Percentiles rank a stretch among this genome's conserved stretches.
Evolutionary conservation across 1,140 invertebrate species (phyloP).

Genomic region (Ostrea edulis): DNA sequence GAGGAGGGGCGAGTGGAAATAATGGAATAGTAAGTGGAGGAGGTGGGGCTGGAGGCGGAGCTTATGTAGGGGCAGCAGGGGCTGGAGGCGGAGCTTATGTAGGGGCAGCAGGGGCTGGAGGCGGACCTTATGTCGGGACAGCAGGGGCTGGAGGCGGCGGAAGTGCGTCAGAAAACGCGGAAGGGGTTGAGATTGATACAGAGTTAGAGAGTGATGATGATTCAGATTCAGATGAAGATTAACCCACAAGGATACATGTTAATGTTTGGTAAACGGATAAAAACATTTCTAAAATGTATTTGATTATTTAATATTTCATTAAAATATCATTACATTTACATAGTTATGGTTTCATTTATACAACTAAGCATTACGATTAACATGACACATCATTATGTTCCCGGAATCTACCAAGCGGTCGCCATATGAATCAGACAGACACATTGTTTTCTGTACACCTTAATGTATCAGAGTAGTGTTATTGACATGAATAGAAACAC

Average conservation of each 20-base stretch:
- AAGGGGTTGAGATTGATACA: neutral
- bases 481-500: too few species aligned
- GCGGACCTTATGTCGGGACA: neutral
- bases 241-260: neutral
- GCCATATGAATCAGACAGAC: too few species aligned
- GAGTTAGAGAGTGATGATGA: neutral
- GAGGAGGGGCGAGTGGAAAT: neutral
- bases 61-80: neutral
- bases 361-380: too few species aligned
- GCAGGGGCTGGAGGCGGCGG: neutral
- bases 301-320: too few species aligned
- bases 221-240: neutral
- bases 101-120: neutral
- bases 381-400: too few species aligned
- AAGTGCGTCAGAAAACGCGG: neutral
- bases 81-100: neutral
- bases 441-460: too few species aligned
- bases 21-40: neutral
- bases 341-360: too few species aligned
- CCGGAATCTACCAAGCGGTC: too few species aligned
- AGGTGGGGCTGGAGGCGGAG: neutral
- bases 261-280: neutral
- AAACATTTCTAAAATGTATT: too few species aligned
- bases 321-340: too few species aligned
- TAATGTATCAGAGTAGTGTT: too few species aligned